phyloP scores from a whole-genome alignment of 1,140 invertebrate genomes.

The Drosophila subpulchrella region DNA sequence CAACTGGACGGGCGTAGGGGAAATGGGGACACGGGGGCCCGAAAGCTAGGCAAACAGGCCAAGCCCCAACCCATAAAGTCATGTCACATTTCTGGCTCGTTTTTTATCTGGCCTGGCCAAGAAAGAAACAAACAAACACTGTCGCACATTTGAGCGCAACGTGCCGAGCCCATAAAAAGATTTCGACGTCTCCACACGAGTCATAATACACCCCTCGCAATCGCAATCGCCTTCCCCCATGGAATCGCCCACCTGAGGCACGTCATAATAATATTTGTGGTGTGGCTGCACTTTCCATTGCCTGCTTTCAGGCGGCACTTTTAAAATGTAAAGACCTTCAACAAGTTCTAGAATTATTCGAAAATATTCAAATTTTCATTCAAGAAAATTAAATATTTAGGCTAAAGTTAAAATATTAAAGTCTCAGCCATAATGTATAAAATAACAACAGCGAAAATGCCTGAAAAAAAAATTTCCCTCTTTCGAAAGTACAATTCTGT shows the following conservation, averaged over 20 bases:
- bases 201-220: slow-evolving; percentile 15
- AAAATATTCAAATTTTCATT: not conserved
- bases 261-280: slow-evolving; percentile 24
- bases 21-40: slow-evolving; percentile 4
- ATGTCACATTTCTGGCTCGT: slow-evolving; percentile 60
- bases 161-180: slow-evolving; percentile 77
- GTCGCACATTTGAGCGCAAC: slow-evolving; percentile 41
- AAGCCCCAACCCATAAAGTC: slow-evolving; percentile 70
- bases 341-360: not conserved
- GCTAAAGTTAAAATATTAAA: not conserved
- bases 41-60: slow-evolving; percentile 46
- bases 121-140: slow-evolving; percentile 62
- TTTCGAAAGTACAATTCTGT: too few relatives aligned
- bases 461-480: too few relatives aligned
- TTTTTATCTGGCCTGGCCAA: slow-evolving; percentile 52
- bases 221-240: slow-evolving; percentile 1
- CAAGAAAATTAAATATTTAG: not conserved
- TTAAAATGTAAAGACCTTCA: not conserved
- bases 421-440: too few relatives aligned
- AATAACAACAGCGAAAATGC: too few relatives aligned
- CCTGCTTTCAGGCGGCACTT: slow-evolving; percentile 52
- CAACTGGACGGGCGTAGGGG: slow-evolving; percentile 17
- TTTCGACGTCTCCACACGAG: slow-evolving; percentile 23
- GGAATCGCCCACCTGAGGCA: slow-evolving; percentile 36
- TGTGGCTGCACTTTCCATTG: slow-evolving; percentile 30